Percentiles rank a stretch among this genome's conserved stretches.
These are phyloP conservation scores for Ctenomys sociabilis DNA, from an alignment of 2,113 vertebrate genomes.

Conservation along the genomic window DNA sequence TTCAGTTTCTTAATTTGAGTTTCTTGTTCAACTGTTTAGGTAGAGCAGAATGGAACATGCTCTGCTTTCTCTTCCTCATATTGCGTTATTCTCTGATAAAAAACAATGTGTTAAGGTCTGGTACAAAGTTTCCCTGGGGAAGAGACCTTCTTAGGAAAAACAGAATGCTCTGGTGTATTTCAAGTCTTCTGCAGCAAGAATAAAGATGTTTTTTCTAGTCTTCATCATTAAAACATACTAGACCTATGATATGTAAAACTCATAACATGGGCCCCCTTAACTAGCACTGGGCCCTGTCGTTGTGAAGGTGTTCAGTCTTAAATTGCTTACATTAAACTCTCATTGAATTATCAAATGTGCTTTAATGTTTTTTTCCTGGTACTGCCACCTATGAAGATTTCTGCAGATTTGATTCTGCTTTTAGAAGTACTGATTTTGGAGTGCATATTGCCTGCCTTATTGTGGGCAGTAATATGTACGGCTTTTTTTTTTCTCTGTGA, in stretches of 20 bases:
- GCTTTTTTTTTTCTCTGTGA: neutral
- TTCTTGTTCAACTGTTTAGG: neutral
- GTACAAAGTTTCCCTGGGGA: neutral
- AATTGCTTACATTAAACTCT: neutral
- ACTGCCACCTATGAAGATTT: neutral
- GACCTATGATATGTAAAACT: neutral
- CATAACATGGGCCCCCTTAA: fast-evolving
- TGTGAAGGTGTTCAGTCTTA: neutral
- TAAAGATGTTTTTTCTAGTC: neutral
- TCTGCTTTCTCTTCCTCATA: neutral
- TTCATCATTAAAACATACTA: neutral
- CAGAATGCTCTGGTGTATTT: neutral
- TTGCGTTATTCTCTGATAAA: neutral
- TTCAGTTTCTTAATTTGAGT: neutral
- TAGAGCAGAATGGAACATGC: neutral
- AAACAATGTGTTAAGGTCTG: neutral
- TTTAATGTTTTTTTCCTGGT: neutral
- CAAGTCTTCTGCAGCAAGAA: neutral
- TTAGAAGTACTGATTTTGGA: neutral
- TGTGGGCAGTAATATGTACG: neutral
- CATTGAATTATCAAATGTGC: neutral
- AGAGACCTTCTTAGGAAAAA: neutral
- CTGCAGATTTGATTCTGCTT: neutral
- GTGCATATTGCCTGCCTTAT: neutral
- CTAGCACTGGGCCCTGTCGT: fast-evolving